These are phyloP conservation scores for Xiphydria camelus DNA, from an alignment of 2,888 invertebrate species.

Conservation along the genomic window DNA sequence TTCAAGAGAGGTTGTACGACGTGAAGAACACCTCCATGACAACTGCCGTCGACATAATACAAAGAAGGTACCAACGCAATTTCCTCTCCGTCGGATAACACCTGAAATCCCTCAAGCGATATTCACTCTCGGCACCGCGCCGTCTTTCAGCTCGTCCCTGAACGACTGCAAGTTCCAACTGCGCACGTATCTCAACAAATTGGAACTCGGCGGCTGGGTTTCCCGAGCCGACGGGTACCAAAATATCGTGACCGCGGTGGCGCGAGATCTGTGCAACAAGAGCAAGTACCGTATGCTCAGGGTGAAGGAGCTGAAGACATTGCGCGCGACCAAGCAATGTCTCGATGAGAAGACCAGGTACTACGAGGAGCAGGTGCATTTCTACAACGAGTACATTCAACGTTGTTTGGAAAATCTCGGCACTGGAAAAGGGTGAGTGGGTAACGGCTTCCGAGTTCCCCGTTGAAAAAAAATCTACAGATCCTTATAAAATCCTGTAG, in stretches of 20 bases:
- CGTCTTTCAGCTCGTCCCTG: conserved; percentile 51
- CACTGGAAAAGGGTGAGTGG: conserved; percentile 65
- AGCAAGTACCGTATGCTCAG: conserved; percentile 67
- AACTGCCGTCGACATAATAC: conserved; percentile 31
- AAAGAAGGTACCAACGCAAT: conserved; percentile 47
- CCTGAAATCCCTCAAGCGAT: too few relatives aligned
- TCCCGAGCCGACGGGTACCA: conserved; percentile 72
- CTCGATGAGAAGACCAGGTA: conserved; percentile 71
- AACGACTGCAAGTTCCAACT: conserved; percentile 65
- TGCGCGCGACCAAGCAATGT: conserved; percentile 68
- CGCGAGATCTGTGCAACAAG: conserved; percentile 69
- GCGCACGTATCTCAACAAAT: conserved; percentile 62
- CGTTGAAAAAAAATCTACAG: too few relatives aligned
- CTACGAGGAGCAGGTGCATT: conserved; percentile 75
- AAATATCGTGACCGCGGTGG: conserved; percentile 71
- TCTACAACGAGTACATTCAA: conserved; percentile 76
- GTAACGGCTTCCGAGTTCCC: too few relatives aligned
- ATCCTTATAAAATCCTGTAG: too few relatives aligned
- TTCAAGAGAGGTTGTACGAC: conserved; percentile 44
- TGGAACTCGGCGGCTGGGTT: conserved; percentile 71
- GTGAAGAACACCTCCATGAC: conserved; percentile 31
- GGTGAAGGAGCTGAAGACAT: conserved; percentile 65
- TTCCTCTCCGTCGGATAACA: too few relatives aligned
- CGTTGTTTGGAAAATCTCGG: conserved; percentile 75
- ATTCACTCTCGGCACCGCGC: too few relatives aligned